Evolutionary conservation across 2,888 invertebrate genomes (phyloP).

Genomic region (Cheilosia scutellata): DNA sequence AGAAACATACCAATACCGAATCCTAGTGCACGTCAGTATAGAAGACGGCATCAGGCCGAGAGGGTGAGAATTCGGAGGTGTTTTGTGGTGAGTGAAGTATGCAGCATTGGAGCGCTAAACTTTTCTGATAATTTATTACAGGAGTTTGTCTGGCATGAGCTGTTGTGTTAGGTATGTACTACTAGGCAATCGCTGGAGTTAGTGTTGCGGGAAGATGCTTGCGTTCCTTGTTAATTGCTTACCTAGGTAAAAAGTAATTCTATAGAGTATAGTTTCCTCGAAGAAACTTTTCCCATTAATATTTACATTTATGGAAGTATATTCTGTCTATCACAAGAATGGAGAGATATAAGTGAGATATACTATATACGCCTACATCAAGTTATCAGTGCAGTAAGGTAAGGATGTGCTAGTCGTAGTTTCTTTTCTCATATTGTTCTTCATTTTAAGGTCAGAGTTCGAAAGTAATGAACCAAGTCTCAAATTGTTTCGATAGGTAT

Average conservation of each 20-base stretch:
- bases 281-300: conserved; percentile 71
- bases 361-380: background rate
- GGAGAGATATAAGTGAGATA: background rate
- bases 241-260: conserved; percentile 57
- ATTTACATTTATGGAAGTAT: conserved; percentile 59
- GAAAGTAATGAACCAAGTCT: too few relatives aligned
- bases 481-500: too few relatives aligned
- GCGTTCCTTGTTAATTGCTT: conserved; percentile 67
- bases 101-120: conserved; percentile 65
- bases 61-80: conserved; percentile 4
- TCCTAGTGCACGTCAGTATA: background rate
- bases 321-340: conserved; percentile 15
- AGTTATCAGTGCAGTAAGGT: background rate
- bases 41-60: background rate
- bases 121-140: conserved; percentile 74
- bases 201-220: conserved; percentile 28
- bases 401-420: too few relatives aligned
- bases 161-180: conserved; percentile 7
- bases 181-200: conserved; percentile 16
- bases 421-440: too few relatives aligned
- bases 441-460: too few relatives aligned
- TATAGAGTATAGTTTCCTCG: conserved; percentile 47
- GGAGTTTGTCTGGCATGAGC: conserved; percentile 50
- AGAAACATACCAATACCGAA: conserved; percentile 1
- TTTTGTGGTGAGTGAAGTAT: conserved; percentile 41